These are phyloP conservation scores for Drosophila elegans DNA, from an alignment of 1,140 invertebrate species.

Conservation along the genomic window DNA sequence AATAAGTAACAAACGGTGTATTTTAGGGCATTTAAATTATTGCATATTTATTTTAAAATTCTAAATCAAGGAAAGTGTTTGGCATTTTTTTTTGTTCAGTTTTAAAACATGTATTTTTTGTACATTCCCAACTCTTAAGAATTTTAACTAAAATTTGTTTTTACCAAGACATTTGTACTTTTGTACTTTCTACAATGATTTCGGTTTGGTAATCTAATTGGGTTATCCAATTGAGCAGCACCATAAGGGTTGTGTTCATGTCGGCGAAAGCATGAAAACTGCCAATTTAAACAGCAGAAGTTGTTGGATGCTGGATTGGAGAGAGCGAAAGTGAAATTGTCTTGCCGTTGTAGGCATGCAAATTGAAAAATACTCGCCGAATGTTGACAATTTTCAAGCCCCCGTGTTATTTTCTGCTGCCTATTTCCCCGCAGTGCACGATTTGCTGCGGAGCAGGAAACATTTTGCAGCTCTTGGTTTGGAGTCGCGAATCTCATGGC, in stretches of 20 bases:
- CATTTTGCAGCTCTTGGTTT: constrained; percentile 41
- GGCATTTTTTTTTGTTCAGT: too few species aligned
- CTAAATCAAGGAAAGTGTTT: too few species aligned
- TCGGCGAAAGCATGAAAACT: constrained; percentile 33
- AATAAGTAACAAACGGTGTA: too few species aligned
- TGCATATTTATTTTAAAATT: too few species aligned
- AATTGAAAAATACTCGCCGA: constrained; percentile 43
- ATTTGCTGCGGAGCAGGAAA: constrained; percentile 69
- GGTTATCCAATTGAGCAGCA: constrained; percentile 15
- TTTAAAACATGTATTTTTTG: too few species aligned
- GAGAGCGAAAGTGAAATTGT: constrained; percentile 47
- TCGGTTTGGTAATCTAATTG: constrained; percentile 29
- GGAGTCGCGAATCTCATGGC: constrained; percentile 10
- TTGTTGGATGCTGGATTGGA: constrained; percentile 18
- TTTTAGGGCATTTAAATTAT: too few species aligned
- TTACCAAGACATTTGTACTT: neutral
- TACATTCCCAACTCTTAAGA: too few species aligned
- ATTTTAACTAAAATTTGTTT: neutral
- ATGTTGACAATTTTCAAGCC: constrained; percentile 38
- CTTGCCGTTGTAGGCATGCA: constrained; percentile 25
- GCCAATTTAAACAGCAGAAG: constrained; percentile 31
- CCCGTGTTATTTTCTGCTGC: constrained; percentile 1
- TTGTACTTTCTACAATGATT: neutral
- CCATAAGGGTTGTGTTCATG: constrained; percentile 36
- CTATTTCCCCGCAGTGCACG: constrained; percentile 35